Evolutionary conservation across 2,888 invertebrate species (phyloP).

Genomic region (Himalopsyche tibetana): DNA sequence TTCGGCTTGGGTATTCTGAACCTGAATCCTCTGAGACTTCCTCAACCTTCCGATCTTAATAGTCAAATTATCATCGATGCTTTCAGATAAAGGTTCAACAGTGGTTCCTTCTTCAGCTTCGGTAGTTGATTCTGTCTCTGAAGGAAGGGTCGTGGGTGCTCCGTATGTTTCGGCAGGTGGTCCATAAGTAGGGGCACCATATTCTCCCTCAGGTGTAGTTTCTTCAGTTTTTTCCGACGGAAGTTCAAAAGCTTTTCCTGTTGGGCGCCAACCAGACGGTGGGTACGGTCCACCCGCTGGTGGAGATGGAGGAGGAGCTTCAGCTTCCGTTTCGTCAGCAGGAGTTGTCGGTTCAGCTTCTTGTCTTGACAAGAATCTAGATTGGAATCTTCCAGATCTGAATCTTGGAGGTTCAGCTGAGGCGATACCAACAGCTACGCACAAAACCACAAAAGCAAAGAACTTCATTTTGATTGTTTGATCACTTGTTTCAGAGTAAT

Average conservation of each 20-base stretch:
- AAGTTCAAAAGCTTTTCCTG: conserved; percentile 71
- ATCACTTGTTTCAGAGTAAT: neutral
- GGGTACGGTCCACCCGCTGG: conserved; percentile 67
- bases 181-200: conserved; percentile 64
- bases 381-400: conserved; percentile 54
- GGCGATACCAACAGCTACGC: conserved; percentile 34
- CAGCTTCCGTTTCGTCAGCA: conserved; percentile 45
- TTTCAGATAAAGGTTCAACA: conserved; percentile 44
- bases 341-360: conserved; percentile 54
- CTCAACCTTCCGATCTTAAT: conserved; percentile 52
- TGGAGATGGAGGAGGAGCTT: conserved; percentile 26
- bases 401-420: conserved; percentile 55
- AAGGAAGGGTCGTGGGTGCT: conserved; percentile 66
- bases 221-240: conserved; percentile 69
- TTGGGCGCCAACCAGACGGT: conserved; percentile 74
- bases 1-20: neutral
- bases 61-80: conserved; percentile 16
- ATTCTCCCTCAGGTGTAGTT: conserved; percentile 67
- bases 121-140: neutral
- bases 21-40: neutral
- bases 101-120: conserved; percentile 48
- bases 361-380: conserved; percentile 60
- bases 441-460: conserved; percentile 54
- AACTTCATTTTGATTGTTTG: conserved; percentile 58
- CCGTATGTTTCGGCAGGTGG: conserved; percentile 67